Percentiles rank a stretch among this genome's conserved stretches.
Evolutionary conservation across 2,797 vertebrate species (phyloP).

Genomic region (Acanthurus lineatus): DNA sequence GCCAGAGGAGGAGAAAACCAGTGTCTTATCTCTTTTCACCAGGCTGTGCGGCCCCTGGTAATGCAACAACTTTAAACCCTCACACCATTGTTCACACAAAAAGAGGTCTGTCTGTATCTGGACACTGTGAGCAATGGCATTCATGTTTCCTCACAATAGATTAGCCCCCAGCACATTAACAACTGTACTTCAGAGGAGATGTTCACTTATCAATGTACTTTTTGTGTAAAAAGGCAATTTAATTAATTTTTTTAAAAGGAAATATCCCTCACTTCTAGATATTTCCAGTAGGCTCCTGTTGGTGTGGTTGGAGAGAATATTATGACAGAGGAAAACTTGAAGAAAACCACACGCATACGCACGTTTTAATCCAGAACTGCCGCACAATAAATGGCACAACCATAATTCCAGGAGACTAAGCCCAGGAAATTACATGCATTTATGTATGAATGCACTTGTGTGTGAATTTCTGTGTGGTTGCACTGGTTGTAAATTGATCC

Average conservation of each 20-base stretch:
- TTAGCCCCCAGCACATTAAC: slow-evolving; percentile 1
- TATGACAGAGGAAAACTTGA: slow-evolving; percentile 1
- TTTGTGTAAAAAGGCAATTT: not conserved
- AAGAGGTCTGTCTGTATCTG: slow-evolving; percentile 24
- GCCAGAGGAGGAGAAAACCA: slow-evolving; percentile 5
- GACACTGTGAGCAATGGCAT: slow-evolving; percentile 8
- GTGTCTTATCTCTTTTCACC: slow-evolving; percentile 56
- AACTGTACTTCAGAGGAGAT: not conserved
- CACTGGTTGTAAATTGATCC: slow-evolving; percentile 82
- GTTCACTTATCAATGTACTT: not conserved
- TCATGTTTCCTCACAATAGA: slow-evolving; percentile 10
- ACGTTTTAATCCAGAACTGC: slow-evolving; percentile 26
- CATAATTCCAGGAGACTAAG: slow-evolving; percentile 13
- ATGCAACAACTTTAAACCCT: slow-evolving; percentile 34
- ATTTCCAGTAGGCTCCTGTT: slow-evolving; percentile 9
- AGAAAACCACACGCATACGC: slow-evolving; percentile 20
- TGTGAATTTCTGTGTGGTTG: slow-evolving; percentile 49
- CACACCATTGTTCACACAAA: slow-evolving; percentile 33
- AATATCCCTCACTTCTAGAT: slow-evolving; percentile 1
- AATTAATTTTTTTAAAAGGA: not conserved
- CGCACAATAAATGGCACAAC: slow-evolving; percentile 25
- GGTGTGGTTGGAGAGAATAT: slow-evolving; percentile 8
- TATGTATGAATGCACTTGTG: slow-evolving; percentile 32
- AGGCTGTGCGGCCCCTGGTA: slow-evolving; percentile 27
- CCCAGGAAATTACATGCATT: slow-evolving; percentile 12